phyloP scores from a whole-genome alignment of 2,113 vertebrate species.

The Anhinga rufa region DNA sequence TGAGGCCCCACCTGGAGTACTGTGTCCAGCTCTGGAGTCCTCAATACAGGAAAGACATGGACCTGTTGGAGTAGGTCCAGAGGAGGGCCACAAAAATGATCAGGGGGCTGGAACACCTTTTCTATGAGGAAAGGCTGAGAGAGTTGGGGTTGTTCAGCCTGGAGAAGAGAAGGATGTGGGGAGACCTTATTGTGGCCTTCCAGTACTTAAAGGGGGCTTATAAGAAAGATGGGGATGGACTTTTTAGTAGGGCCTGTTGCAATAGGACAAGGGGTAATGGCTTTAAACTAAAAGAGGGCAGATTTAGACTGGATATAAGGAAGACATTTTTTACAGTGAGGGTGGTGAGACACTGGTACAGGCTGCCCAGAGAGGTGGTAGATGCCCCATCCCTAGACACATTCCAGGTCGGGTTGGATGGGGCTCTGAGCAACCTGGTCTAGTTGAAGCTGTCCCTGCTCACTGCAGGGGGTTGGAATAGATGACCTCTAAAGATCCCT shows the following conservation, averaged over 20 bases:
- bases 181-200: neutral
- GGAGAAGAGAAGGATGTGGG: neutral
- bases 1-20: neutral
- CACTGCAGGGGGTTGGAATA: neutral
- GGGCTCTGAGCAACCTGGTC: neutral
- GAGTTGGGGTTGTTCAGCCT: neutral
- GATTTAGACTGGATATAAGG: neutral
- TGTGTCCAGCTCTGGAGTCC: neutral
- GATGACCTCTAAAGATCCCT: neutral
- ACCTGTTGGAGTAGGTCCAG: neutral
- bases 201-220: neutral
- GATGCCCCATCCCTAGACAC: neutral
- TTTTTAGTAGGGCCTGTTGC: neutral
- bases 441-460: neutral
- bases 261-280: neutral
- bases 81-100: neutral
- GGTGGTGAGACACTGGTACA: neutral
- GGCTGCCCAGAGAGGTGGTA: neutral
- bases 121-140: neutral
- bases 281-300: neutral
- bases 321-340: neutral
- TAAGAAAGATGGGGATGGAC: neutral
- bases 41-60: neutral
- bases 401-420: neutral
- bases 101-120: neutral